Percentiles rank a stretch among this genome's conserved stretches.
Evolutionary conservation across 2,797 vertebrate species (phyloP).

Genomic region (Dallia pectoralis): DNA sequence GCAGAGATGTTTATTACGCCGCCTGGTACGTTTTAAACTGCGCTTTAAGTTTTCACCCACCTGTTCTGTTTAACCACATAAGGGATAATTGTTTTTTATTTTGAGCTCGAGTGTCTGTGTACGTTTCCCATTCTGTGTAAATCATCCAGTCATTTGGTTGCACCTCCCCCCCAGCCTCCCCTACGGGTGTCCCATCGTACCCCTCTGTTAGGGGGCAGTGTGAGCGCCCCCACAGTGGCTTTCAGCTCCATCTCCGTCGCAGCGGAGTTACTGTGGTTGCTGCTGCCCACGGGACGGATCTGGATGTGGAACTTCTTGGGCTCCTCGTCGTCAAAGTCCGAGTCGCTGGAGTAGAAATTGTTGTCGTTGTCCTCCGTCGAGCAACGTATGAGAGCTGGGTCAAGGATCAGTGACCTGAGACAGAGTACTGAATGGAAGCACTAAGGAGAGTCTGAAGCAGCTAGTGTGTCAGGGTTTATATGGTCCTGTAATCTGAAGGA

Average conservation of each 20-base stretch:
- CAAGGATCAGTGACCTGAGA: slow-evolving; percentile 17
- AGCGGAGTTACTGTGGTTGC: slow-evolving; percentile 66
- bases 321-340: slow-evolving; percentile 91
- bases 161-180: not conserved
- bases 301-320: slow-evolving; percentile 89
- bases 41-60: not conserved
- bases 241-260: slow-evolving; percentile 84
- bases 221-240: slow-evolving; percentile 86
- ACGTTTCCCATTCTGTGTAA: not conserved
- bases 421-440: not conserved
- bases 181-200: slow-evolving; percentile 49
- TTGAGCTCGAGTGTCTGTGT: too few species aligned
- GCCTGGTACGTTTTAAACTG: not conserved
- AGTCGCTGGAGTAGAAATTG: slow-evolving; percentile 90
- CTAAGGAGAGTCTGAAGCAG: not conserved
- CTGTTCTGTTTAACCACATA: not conserved
- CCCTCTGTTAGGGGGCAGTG: slow-evolving; percentile 81
- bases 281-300: slow-evolving; percentile 82
- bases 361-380: slow-evolving; percentile 71
- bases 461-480: not conserved
- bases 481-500: not conserved
- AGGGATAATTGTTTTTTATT: not conserved
- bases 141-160: not conserved
- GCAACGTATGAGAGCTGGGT: slow-evolving; percentile 56
- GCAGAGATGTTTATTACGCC: not conserved